A percentile compares a stretch with the other conserved stretches of the same genome.
phyloP scores from a whole-genome alignment of 2,113 vertebrate genomes.

The Mastomys natalensis region DNA sequence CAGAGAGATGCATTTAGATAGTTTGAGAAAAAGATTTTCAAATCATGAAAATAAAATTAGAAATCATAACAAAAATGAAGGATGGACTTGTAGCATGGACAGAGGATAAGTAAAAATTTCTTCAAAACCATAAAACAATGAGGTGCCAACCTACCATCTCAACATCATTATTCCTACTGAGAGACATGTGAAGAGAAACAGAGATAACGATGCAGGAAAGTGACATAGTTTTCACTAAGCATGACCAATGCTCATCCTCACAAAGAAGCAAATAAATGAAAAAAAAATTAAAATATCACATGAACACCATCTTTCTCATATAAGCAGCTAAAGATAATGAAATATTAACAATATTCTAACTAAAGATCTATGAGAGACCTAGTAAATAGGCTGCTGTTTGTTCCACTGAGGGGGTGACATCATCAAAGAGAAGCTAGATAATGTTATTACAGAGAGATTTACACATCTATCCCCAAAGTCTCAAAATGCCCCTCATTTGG shows the following conservation, averaged over 20 bases:
- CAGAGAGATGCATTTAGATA: not conserved
- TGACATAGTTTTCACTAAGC: not conserved
- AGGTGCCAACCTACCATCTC: not conserved
- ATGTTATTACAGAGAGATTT: not conserved
- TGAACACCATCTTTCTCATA: not conserved
- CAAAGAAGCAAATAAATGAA: slow-evolving; percentile 15
- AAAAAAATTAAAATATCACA: not conserved
- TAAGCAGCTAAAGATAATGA: not conserved
- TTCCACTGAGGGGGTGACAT: not conserved
- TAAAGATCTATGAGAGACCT: not conserved
- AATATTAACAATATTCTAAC: not conserved
- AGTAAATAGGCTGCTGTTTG: not conserved
- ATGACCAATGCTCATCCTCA: not conserved
- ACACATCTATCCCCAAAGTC: not conserved
- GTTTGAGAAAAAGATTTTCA: not conserved
- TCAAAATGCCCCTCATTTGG: not conserved
- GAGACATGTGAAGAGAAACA: not conserved
- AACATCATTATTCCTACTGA: not conserved
- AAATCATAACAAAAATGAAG: not conserved
- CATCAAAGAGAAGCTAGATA: not conserved
- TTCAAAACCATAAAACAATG: not conserved
- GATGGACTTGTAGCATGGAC: not conserved
- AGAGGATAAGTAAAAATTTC: not conserved
- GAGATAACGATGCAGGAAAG: not conserved
- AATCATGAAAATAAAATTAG: not conserved